Percentiles rank a stretch among this genome's conserved stretches.
Evolutionary conservation across 2,113 vertebrate species (phyloP).

Genomic region (Corvus moneduloides): DNA sequence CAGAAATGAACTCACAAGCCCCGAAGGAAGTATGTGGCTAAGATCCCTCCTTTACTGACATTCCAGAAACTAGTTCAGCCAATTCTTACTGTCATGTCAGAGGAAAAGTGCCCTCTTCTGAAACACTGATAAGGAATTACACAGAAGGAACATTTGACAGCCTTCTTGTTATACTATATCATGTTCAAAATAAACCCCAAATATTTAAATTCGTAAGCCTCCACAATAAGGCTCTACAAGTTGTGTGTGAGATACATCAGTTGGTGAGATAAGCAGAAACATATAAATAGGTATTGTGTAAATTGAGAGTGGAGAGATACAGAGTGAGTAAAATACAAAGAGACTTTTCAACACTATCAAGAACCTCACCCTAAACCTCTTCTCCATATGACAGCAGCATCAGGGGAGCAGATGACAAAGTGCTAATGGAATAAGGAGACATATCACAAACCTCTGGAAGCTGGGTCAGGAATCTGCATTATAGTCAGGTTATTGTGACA

Average conservation of each 20-base stretch:
- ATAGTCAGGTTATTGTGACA: slow-evolving; percentile 14
- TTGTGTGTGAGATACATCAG: not conserved
- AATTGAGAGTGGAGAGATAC: not conserved
- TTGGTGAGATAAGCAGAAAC: slow-evolving; percentile 4
- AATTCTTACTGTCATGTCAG: not conserved
- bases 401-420: slow-evolving; percentile 14
- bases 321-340: not conserved
- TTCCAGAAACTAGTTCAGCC: not conserved
- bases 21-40: not conserved
- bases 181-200: not conserved
- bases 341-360: not conserved
- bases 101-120: not conserved
- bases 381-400: not conserved
- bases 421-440: slow-evolving; percentile 28
- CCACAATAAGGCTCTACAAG: not conserved
- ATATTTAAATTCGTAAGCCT: slow-evolving; percentile 12
- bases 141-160: not conserved
- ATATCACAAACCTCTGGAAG: slow-evolving; percentile 15
- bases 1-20: not conserved
- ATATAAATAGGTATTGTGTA: not conserved
- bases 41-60: not conserved
- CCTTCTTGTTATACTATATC: not conserved
- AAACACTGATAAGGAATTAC: slow-evolving; percentile 1
- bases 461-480: not conserved
- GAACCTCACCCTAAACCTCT: not conserved